Evolutionary conservation across 2,113 vertebrate genomes (phyloP).

Genomic region (Platysteira castanea): DNA sequence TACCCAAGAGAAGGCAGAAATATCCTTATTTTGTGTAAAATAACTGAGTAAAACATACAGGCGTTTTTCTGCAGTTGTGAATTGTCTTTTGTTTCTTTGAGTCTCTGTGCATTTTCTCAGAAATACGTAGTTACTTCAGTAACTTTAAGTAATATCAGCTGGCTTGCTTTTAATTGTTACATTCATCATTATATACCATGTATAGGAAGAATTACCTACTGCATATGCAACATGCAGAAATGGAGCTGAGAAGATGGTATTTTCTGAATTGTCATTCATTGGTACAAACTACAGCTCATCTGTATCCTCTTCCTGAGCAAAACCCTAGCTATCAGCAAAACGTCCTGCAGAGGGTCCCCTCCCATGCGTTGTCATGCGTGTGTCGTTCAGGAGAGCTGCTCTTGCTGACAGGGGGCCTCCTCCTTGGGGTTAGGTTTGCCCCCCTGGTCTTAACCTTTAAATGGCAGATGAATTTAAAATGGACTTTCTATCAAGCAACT

Average conservation of each 20-base stretch:
- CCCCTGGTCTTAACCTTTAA: neutral
- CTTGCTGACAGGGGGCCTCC: neutral
- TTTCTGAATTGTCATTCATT: neutral
- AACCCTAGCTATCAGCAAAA: neutral
- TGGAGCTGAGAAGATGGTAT: neutral
- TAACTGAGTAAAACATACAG: neutral
- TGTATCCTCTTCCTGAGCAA: neutral
- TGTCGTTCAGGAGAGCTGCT: neutral
- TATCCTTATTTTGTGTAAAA: neutral
- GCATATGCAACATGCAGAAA: neutral
- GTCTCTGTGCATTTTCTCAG: neutral
- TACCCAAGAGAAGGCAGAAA: neutral
- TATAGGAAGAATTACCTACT: neutral
- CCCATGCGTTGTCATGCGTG: neutral
- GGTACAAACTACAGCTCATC: neutral
- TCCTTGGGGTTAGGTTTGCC: neutral
- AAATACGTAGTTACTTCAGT: neutral
- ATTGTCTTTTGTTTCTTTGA: neutral
- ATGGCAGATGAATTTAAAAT: neutral
- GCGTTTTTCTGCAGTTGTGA: neutral
- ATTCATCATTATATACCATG: rapidly evolving
- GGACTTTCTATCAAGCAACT: neutral
- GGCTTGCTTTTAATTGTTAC: neutral
- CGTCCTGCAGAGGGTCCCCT: neutral
- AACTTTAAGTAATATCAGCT: neutral